These are phyloP conservation scores for Nomada ruficornis DNA, from an alignment of 2,888 invertebrate species.

Conservation along the genomic window DNA sequence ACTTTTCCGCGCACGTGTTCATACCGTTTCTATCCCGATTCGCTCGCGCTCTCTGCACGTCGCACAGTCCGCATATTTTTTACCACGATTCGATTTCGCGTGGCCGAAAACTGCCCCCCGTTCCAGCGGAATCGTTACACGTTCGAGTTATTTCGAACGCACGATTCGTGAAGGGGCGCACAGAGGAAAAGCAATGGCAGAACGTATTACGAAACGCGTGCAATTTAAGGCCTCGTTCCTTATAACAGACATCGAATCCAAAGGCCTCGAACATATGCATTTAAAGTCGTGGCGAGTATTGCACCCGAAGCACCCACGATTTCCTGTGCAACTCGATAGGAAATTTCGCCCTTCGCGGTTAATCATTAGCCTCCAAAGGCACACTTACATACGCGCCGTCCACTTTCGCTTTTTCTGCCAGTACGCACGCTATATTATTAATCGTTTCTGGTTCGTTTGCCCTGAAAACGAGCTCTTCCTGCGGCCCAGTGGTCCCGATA, in stretches of 20 bases:
- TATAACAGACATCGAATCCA: conserved; percentile 37
- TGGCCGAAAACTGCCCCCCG: conserved; percentile 8
- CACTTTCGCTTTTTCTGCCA: conserved; percentile 80
- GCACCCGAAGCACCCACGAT: conserved; percentile 47
- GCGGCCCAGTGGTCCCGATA: conserved; percentile 79
- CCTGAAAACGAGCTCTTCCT: conserved; percentile 80
- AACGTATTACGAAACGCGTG: conserved; percentile 36
- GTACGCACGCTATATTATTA: conserved; percentile 77
- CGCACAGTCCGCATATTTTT: not conserved
- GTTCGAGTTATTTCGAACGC: not conserved
- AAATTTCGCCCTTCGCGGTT: conserved; percentile 54
- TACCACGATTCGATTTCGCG: not conserved
- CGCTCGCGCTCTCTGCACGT: not conserved
- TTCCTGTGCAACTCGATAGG: conserved; percentile 37
- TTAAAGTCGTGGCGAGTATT: conserved; percentile 9
- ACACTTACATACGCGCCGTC: conserved; percentile 49
- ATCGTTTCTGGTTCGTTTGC: conserved; percentile 81
- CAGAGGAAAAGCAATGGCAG: conserved; percentile 13
- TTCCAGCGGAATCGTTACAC: not conserved
- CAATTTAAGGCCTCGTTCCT: conserved; percentile 45
- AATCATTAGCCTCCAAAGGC: conserved; percentile 56
- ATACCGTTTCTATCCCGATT: conserved; percentile 12
- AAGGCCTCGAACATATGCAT: conserved; percentile 18
- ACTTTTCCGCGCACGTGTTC: conserved; percentile 35
- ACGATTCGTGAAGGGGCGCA: not conserved